Evolutionary conservation across 2,888 invertebrate species (phyloP), one percentile per base, ranked within the genome.

Genomic region (Gryllus longicercus): DNA sequence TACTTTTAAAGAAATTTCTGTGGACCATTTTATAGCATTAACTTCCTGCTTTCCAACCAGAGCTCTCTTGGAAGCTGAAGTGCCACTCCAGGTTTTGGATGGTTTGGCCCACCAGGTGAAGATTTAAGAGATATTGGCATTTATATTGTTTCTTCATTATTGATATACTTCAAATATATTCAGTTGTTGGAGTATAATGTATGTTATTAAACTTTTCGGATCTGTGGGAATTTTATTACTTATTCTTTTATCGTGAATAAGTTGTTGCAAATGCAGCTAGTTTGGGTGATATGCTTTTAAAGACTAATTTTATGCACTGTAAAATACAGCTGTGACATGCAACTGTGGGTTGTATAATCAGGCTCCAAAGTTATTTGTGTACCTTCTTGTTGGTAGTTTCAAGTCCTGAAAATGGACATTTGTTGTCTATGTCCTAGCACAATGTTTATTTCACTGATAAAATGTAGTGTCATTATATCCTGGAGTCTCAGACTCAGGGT

Each of bases 41-140:
- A 63, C 63, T 76, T 63, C 78, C 79, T 80, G 81, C 81, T 82
- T 81, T 81, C 81, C 81, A 81, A 81, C 80, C 81, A 80, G 76
- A 75, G 75, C 75, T 81, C 77, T 76, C 78, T n/a, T 74, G 23
- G 63, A 78, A 80, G 75, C 75, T 21, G 21, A 25, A 78, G 63
- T 74, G 78, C n/a, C 21, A 77, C 51, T 25, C 75, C n/a, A 77
- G 50, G 49, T 2, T n/a, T 18, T 16, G 21, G 49, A 50, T 11
- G 12, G 4, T 21, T n/a, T n/a, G 21, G 49, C 49, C 38, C 8
- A 38, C 38, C 38, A 38, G 38, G 38, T 21, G 49, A 74, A 79
- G 50, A 74, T 38, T 16, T 76, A 51, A 63, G 76, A 63, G 63
- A 63, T 11, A 38, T 63, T 63, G 63, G 63, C 63, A 63, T 63